A percentile compares a stretch with the other conserved stretches of the same genome.
Evolutionary conservation across 1,140 invertebrate genomes (phyloP).

Genomic region (Drosophila aff.): DNA sequence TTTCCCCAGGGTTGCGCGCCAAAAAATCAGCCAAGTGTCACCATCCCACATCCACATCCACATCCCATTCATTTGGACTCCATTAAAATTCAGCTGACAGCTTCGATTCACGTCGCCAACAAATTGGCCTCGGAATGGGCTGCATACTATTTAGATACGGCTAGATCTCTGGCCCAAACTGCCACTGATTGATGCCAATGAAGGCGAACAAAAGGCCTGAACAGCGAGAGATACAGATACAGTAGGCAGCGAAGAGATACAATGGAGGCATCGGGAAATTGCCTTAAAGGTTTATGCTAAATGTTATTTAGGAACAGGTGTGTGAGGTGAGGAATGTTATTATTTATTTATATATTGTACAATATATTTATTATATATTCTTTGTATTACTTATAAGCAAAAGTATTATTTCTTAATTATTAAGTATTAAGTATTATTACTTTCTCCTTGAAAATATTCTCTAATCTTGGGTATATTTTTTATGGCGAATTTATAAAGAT

Average conservation of each 20-base stretch:
- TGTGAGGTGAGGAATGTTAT: background rate
- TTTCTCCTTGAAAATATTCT: too few species aligned
- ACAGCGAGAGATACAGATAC: slow-evolving; percentile 5
- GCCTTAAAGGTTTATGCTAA: background rate
- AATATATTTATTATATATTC: background rate
- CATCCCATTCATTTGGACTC: slow-evolving; percentile 22
- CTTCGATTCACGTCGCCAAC: slow-evolving; percentile 39
- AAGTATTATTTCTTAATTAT: background rate
- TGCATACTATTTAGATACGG: slow-evolving; percentile 45
- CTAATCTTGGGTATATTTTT: background rate
- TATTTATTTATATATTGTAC: too few species aligned
- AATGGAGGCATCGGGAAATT: background rate
- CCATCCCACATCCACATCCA: background rate
- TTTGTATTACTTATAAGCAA: background rate
- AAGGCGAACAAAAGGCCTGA: slow-evolving; percentile 28
- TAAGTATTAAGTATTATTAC: too few species aligned
- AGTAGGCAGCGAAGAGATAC: slow-evolving; percentile 7
- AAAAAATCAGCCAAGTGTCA: slow-evolving; percentile 43
- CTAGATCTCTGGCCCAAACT: slow-evolving; percentile 29
- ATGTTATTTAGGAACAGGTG: background rate
- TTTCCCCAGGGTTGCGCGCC: slow-evolving; percentile 20
- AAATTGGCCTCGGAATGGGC: slow-evolving; percentile 37
- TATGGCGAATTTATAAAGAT: background rate
- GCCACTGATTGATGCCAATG: slow-evolving; percentile 46
- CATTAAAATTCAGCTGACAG: slow-evolving; percentile 48